Evolutionary conservation across 2,113 vertebrate genomes (phyloP).

Genomic region (Stegostoma tigrinum): DNA sequence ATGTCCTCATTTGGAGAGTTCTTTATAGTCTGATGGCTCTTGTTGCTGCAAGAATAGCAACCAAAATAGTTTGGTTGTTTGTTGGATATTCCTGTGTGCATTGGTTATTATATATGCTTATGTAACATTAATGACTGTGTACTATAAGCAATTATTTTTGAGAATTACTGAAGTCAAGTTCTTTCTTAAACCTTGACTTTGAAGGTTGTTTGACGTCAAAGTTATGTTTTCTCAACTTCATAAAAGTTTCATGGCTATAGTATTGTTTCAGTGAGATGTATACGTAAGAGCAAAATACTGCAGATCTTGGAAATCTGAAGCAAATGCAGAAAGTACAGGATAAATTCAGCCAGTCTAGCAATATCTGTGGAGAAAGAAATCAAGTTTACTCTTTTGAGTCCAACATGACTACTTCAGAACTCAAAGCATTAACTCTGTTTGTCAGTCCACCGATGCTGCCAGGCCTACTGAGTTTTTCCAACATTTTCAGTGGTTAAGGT

Average conservation of each 20-base stretch:
- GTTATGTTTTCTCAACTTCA: background rate
- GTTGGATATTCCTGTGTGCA: background rate
- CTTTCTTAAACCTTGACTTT: background rate
- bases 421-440: too few species aligned
- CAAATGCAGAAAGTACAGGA: too few species aligned
- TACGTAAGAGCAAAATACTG: background rate
- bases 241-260: background rate
- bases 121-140: background rate
- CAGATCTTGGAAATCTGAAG: too few species aligned
- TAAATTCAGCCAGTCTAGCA: too few species aligned
- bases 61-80: background rate
- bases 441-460: too few species aligned
- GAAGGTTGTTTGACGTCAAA: background rate
- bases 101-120: background rate
- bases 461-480: too few species aligned
- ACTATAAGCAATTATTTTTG: background rate
- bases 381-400: too few species aligned
- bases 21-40: background rate
- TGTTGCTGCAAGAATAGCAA: background rate
- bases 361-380: too few species aligned
- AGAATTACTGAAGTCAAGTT: background rate
- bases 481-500: too few species aligned
- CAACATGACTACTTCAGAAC: too few species aligned
- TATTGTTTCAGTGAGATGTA: background rate
- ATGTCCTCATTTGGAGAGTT: background rate